Base-by-base conservation (phyloP, 2,888 invertebrate genomes). In the Pseudolycoriella hygida region DNA sequence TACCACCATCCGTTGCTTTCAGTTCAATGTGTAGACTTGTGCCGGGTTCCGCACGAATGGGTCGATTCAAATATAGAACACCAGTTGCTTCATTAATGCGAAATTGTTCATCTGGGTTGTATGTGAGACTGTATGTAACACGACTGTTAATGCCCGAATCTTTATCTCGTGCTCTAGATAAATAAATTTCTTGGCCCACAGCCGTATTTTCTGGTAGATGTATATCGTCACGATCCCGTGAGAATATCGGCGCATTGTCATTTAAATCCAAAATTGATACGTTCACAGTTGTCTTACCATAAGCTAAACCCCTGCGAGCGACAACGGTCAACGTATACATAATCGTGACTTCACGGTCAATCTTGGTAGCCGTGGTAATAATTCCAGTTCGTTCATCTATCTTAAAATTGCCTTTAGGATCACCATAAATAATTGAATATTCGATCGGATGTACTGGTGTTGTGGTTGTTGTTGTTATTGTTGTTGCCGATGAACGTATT, bases 81-180 rank as follows among this genome's bases (percentile, higher is more conserved):
- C 94, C 96, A 1, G 87, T 87, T 8, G 81, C 76, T 57, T 82
- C 76, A 15, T 85, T 80, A 55, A 96, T 87, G 50, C 79, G 72
- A 66, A 94, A 93, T 55, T 80, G 78, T 50, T 78, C 76, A 25
- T 81, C 80, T 1, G 82, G 77, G 64, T 89, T 88, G 52, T 80
- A 77, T 42, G 76, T 80, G 39, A 96, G 64, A 18, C 77, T 76
- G 61, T 92, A 96, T 43, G 77, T 77, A 40, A 94, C 73, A 39
- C 82, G 74, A 55, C 89, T 81, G 61, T 94, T 94, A n/a, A 79
- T 76, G 6, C 89, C 92, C 1, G 82, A 77, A 62, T 96, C 96
- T 43, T 76, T 73, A 66, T 96, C 94, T 46, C 76, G 71, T 1
- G 93, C 94, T 56, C 83, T 73, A 1, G 90, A 85, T 52, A 89